These are phyloP conservation scores for Bombus cullumanus DNA, from an alignment of 1,140 invertebrate species.

Conservation along the genomic window DNA sequence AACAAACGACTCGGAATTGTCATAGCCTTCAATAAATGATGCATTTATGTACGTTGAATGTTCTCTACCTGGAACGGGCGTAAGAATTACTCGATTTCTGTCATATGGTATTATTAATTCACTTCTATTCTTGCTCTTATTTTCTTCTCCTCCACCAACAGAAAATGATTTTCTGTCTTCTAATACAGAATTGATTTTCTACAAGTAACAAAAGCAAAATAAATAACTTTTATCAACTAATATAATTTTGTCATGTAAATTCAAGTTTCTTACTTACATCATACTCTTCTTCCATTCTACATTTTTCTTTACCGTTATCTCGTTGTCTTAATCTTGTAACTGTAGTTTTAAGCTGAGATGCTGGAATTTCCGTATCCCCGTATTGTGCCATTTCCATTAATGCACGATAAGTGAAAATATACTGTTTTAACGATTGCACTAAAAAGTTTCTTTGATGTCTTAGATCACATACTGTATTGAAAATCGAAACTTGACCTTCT, in stretches of 20 bases:
- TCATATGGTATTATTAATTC: constrained; percentile 95
- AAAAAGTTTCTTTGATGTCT: constrained; percentile 95
- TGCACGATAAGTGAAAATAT: constrained; percentile 98
- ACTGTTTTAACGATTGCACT: constrained; percentile 98
- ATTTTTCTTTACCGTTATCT: constrained; percentile 85
- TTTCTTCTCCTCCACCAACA: constrained; percentile 92
- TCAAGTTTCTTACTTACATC: constrained; percentile 84
- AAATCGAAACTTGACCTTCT: constrained; percentile 92
- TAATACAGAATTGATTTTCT: constrained; percentile 91
- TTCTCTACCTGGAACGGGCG: constrained; percentile 91
- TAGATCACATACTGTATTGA: constrained; percentile 94
- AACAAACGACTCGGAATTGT: constrained; percentile 96
- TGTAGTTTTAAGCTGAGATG: constrained; percentile 87
- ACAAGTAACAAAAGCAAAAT: constrained; percentile 63
- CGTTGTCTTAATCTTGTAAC: constrained; percentile 89
- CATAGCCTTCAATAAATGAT: constrained; percentile 98
- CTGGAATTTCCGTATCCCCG: constrained; percentile 94
- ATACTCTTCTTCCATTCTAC: constrained; percentile 92
- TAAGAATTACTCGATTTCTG: constrained; percentile 93
- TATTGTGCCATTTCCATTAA: constrained; percentile 96
- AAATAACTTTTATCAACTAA: constrained; percentile 24
- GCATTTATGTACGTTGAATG: constrained; percentile 98
- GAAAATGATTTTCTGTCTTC: constrained; percentile 92
- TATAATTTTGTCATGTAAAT: constrained; percentile 15
- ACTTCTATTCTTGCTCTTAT: constrained; percentile 93